Conservation (phyloP, 2,888 invertebrate genomes). For the Eurytoma californica region DNA sequence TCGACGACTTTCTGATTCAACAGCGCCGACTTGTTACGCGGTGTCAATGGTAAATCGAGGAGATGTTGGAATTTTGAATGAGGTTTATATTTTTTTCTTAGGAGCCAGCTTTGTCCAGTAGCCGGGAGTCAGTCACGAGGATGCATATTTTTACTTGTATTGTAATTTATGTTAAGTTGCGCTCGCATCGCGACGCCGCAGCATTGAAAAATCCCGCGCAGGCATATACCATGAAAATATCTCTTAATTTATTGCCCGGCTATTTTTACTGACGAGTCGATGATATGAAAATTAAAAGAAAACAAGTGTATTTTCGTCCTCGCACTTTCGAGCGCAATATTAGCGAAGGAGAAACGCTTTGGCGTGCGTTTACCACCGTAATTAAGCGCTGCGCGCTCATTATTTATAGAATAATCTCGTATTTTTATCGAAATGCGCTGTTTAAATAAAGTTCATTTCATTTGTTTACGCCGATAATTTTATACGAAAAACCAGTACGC, state of each 20-base stretch:
- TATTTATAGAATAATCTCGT: no score
- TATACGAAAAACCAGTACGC: neutral
- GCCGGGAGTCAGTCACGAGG: neutral
- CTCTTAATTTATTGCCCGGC: neutral
- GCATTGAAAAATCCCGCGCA: neutral
- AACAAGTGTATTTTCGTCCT: neutral
- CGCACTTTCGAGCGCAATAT: no score
- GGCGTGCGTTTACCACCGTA: no score
- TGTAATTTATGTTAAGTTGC: conserved; percentile 12
- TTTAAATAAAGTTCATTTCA: conserved; percentile 5
- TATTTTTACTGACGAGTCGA: conserved; percentile 1
- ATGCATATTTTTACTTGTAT: conserved; percentile 8
- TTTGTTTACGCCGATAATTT: neutral
- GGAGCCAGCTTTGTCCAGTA: neutral
- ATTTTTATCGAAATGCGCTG: no score
- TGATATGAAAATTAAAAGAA: neutral
- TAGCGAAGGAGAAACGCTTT: no score
- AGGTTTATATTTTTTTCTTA: neutral
- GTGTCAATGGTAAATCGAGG: neutral
- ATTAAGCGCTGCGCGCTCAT: no score
- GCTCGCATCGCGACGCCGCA: neutral
- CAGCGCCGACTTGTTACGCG: conserved; percentile 11
- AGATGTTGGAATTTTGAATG: no score
- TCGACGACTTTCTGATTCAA: conserved; percentile 32
- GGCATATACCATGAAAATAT: neutral